These are phyloP conservation scores for Kryptopterus vitreolus DNA, from an alignment of 2,797 vertebrate species.

Conservation along the genomic window DNA sequence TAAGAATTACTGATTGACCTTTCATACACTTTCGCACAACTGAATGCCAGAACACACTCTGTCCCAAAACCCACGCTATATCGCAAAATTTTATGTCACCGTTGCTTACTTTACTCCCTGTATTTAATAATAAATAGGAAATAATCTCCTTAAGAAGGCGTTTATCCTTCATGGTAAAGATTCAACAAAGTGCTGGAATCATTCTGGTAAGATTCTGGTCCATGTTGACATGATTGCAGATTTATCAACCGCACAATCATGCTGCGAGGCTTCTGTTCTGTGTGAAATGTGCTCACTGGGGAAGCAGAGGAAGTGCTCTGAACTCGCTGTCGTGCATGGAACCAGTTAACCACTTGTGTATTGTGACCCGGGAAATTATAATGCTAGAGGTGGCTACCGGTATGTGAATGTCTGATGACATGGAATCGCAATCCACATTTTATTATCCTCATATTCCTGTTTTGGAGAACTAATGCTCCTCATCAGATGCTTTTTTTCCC, in stretches of 20 bases:
- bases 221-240: neutral
- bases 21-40: constrained; percentile 32
- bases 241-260: neutral
- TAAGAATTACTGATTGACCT: constrained; percentile 45
- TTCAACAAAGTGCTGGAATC: neutral
- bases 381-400: neutral
- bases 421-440: no score
- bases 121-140: neutral
- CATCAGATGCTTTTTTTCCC: neutral
- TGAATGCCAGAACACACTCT: constrained; percentile 22
- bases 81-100: constrained; percentile 23
- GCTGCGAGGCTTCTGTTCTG: neutral
- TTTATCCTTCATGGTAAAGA: no score
- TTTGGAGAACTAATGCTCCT: neutral
- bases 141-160: neutral
- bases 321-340: neutral
- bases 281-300: neutral
- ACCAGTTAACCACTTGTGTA: neutral
- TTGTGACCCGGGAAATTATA: neutral
- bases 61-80: constrained; percentile 14
- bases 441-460: neutral
- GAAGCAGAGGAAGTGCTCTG: neutral
- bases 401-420: neutral
- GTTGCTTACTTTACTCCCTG: neutral
- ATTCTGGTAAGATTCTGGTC: neutral